Percentiles rank a stretch among this genome's conserved stretches.
Conservation (phyloP, 2,888 invertebrate species). For the Caenorhabditis macrosperma region DNA sequence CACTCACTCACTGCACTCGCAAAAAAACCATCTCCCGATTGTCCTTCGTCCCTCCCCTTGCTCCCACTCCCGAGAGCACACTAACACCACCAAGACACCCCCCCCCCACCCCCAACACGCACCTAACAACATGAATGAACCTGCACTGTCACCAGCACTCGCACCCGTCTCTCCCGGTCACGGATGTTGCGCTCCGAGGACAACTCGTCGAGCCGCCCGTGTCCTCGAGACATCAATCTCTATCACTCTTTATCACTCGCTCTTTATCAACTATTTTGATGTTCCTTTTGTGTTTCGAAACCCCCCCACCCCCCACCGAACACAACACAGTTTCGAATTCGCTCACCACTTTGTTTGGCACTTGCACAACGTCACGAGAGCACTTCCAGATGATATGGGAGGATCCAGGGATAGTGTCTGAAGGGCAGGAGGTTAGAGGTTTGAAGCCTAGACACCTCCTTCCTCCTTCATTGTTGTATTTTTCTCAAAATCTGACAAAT, state of each 20-base stretch:
- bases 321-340: no score
- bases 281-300: no score
- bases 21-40: slow-evolving; percentile 36
- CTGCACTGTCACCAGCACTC: slow-evolving; percentile 32
- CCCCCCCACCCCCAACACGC: neutral
- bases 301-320: no score
- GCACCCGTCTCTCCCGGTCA: no score
- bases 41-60: slow-evolving; percentile 12
- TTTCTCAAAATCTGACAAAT: no score
- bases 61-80: slow-evolving; percentile 9
- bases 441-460: no score
- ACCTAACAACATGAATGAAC: slow-evolving; percentile 7
- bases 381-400: neutral
- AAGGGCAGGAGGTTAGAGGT: no score
- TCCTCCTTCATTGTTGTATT: no score
- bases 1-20: slow-evolving; percentile 16
- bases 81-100: slow-evolving; percentile 1
- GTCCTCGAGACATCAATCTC: slow-evolving; percentile 2
- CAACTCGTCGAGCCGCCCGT: slow-evolving; percentile 32
- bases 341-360: neutral
- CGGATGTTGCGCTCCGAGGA: slow-evolving; percentile 37
- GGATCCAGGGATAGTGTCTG: no score
- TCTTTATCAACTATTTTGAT: no score
- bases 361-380: slow-evolving; percentile 5
- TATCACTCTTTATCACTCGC: slow-evolving; percentile 38